phyloP scores from a whole-genome alignment of 2,888 invertebrate species.

The Ariolimax columbianus region DNA sequence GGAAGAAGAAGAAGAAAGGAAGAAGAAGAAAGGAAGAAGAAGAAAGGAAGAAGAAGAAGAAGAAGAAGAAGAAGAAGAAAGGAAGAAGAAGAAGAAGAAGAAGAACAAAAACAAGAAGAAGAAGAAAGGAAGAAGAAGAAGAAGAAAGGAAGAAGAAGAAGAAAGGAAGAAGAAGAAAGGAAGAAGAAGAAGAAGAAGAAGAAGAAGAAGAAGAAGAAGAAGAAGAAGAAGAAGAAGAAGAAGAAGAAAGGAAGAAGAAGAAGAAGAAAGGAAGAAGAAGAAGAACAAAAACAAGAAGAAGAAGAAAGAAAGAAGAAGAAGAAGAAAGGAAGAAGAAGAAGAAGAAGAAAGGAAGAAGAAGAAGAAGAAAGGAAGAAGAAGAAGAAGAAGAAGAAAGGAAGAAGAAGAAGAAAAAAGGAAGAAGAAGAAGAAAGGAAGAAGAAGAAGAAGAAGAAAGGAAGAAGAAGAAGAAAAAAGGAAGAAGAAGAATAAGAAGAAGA shows the following conservation, averaged over 20 bases:
- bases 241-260: no score
- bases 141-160: background rate
- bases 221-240: background rate
- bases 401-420: no score
- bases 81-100: background rate
- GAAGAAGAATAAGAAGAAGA: no score
- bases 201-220: conserved; percentile 22
- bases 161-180: background rate
- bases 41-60: background rate
- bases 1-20: background rate
- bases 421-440: no score
- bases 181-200: conserved; percentile 16
- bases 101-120: no score
- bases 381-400: no score
- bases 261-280: background rate
- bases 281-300: no score
- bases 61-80: no score
- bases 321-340: background rate
- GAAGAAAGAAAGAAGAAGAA: background rate
- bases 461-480: no score
- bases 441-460: no score
- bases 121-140: background rate
- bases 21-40: background rate
- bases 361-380: background rate
- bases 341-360: background rate